Evolutionary conservation across 2,888 invertebrate genomes (phyloP).

Genomic region (Netelia virgata): DNA sequence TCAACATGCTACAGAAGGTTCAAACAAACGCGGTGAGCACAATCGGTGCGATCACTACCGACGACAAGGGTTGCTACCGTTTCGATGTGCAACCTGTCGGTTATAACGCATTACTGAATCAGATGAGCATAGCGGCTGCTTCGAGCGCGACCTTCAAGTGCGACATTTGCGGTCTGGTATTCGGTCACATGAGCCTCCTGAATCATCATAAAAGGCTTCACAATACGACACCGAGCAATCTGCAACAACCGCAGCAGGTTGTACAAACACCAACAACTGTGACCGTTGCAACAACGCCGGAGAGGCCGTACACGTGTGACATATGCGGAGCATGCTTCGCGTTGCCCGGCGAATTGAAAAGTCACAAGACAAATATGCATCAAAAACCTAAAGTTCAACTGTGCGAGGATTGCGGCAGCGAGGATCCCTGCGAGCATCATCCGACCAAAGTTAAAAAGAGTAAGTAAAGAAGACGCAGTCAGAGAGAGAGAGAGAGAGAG

Average conservation of each 20-base stretch:
- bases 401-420: constrained; percentile 84
- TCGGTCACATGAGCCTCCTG: constrained; percentile 92
- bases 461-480: constrained; percentile 70
- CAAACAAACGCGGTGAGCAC: constrained; percentile 84
- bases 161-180: constrained; percentile 94
- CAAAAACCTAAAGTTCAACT: constrained; percentile 83
- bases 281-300: constrained; percentile 83
- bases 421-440: constrained; percentile 84
- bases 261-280: constrained; percentile 84
- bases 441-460: constrained; percentile 84
- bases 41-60: constrained; percentile 84
- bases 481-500: neutral
- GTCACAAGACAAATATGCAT: constrained; percentile 85
- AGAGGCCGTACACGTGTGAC: constrained; percentile 85
- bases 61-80: constrained; percentile 85
- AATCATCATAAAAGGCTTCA: constrained; percentile 95
- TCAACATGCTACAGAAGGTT: constrained; percentile 86
- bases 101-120: constrained; percentile 94
- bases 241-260: constrained; percentile 84
- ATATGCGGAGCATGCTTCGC: constrained; percentile 85
- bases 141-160: constrained; percentile 94
- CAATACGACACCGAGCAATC: constrained; percentile 85
- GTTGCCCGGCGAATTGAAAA: constrained; percentile 85
- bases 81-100: constrained; percentile 87
- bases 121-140: constrained; percentile 91